These are phyloP conservation scores for Magallana gigas DNA, from an alignment of 1,140 invertebrate species.

Conservation along the genomic window DNA sequence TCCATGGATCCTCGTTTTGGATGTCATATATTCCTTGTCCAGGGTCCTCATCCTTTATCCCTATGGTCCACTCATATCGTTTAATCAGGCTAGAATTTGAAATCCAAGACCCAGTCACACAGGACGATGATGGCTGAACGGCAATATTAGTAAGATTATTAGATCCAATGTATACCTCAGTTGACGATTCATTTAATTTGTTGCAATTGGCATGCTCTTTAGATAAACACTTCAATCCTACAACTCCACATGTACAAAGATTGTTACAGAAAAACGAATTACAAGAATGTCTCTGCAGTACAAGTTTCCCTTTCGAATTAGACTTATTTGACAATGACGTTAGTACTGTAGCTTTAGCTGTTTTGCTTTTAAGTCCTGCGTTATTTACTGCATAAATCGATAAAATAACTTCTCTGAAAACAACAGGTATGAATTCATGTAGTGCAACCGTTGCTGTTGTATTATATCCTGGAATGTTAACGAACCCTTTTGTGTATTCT, in stretches of 20 bases:
- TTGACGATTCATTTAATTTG: background rate
- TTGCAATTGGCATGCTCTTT: background rate
- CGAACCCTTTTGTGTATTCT: background rate
- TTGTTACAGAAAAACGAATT: background rate
- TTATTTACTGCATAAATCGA: constrained; percentile 20
- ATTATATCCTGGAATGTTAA: background rate
- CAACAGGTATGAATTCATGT: background rate
- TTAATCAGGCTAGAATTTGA: background rate
- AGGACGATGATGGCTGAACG: background rate
- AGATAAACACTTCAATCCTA: background rate
- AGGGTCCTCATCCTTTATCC: background rate
- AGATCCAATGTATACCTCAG: background rate
- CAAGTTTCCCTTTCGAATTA: background rate
- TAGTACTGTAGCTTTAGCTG: background rate
- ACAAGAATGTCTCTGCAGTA: background rate
- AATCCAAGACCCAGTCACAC: background rate
- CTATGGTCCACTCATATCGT: constrained; percentile 1
- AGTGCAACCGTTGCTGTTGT: background rate
- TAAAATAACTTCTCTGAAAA: background rate
- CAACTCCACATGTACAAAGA: constrained; percentile 8
- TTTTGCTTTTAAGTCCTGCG: background rate
- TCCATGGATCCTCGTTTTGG: constrained; percentile 1
- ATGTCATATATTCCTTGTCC: background rate
- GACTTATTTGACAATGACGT: background rate
- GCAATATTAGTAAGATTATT: background rate